Conservation (phyloP, 2,888 invertebrate genomes). For the Cephus rjabovi region DNA sequence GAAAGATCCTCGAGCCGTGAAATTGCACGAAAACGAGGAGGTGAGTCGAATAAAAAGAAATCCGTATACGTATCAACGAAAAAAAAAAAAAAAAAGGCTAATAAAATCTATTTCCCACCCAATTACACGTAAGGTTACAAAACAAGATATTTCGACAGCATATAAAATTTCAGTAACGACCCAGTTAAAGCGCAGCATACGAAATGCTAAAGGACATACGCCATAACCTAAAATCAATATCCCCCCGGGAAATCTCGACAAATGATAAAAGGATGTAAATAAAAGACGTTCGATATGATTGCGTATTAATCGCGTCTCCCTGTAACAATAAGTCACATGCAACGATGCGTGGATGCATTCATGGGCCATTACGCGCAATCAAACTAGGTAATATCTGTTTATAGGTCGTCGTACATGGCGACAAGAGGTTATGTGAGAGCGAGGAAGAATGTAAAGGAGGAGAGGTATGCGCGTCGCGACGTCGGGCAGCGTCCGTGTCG, state of each 20-base stretch:
- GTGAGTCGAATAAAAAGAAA: neutral
- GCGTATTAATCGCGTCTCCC: neutral
- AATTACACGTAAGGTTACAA: constrained; percentile 14
- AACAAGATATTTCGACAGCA: neutral
- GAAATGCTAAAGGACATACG: neutral
- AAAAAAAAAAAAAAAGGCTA: neutral
- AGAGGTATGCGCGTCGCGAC: neutral
- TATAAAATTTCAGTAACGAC: neutral
- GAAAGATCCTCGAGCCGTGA: constrained; percentile 22
- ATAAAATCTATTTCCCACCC: constrained; percentile 23
- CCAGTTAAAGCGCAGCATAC: neutral
- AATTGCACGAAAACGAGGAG: constrained; percentile 21
- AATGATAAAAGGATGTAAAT: neutral
- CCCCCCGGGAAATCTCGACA: neutral
- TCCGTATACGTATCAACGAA: neutral
- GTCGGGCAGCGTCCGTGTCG: neutral
- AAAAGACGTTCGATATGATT: neutral
- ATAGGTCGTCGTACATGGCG: constrained; percentile 4
- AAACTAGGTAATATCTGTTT: constrained; percentile 29
- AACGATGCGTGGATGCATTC: constrained; percentile 31
- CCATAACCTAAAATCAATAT: neutral
- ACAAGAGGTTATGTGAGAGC: neutral
- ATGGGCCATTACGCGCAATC: constrained; percentile 31
- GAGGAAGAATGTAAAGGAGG: neutral
- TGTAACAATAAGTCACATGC: neutral